phyloP scores from a whole-genome alignment of 2,797 vertebrate genomes.

The Clarias laeviceps region DNA sequence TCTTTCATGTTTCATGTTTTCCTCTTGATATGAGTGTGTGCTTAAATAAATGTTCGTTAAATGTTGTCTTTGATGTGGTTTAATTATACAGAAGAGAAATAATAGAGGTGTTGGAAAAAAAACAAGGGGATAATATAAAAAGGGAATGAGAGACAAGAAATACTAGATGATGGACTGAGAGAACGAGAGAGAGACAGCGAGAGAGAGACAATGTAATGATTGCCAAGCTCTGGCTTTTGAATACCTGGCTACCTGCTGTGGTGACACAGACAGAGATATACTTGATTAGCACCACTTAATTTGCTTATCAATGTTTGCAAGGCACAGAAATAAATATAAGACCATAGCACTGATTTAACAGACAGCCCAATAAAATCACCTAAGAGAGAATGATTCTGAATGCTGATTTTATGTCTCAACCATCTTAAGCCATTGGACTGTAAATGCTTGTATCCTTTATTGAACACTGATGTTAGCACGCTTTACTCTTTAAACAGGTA shows the following conservation, averaged over 20 bases:
- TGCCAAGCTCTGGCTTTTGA: conserved; percentile 36
- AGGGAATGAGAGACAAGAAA: not conserved
- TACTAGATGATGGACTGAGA: not conserved
- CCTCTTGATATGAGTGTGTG: not conserved
- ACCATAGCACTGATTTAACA: not conserved
- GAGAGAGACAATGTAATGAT: conserved; percentile 13
- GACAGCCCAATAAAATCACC: not conserved
- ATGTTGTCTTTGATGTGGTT: not conserved
- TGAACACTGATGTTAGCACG: conserved; percentile 20
- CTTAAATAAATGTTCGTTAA: not conserved
- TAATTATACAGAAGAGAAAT: conserved; percentile 15
- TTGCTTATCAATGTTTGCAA: conserved; percentile 21
- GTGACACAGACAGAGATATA: conserved; percentile 31
- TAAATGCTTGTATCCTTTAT: not conserved
- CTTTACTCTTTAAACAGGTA: conserved; percentile 68
- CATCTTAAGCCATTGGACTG: not conserved
- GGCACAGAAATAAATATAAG: not conserved
- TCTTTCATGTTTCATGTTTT: not conserved
- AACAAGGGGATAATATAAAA: not conserved
- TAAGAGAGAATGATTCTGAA: not conserved
- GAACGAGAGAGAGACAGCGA: not conserved
- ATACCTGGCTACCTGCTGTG: conserved; percentile 43
- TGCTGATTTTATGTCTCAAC: not conserved
- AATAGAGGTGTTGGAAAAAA: not conserved
- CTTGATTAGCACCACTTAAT: conserved; percentile 24